These are phyloP conservation scores for Leptinotarsa undecemlineata DNA, from an alignment of 1,140 invertebrate genomes.

Conservation along the genomic window DNA sequence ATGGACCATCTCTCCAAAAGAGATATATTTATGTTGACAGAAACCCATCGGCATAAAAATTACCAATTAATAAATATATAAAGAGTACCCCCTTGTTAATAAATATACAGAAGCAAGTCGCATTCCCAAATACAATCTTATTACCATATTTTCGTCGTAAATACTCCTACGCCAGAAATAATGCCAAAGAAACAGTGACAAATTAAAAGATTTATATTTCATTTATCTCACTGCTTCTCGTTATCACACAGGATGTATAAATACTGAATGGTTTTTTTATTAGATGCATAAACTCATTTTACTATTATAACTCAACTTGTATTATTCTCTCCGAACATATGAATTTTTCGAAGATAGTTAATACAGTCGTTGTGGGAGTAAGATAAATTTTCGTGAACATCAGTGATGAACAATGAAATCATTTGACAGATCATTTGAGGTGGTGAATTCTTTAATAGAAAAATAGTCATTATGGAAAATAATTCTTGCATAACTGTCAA, in stretches of 20 bases:
- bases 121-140: conserved; percentile 31
- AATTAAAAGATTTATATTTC: conserved; percentile 39
- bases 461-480: too few species aligned
- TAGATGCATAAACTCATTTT: neutral
- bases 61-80: conserved; percentile 46
- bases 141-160: conserved; percentile 36
- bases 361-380: too few species aligned
- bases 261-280: conserved; percentile 16
- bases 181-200: conserved; percentile 34
- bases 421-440: too few species aligned
- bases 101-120: conserved; percentile 36
- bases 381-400: too few species aligned
- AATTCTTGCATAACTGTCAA: too few species aligned
- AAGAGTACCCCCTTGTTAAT: conserved; percentile 22
- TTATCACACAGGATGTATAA: conserved; percentile 32
- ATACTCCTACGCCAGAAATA: conserved; percentile 33
- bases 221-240: conserved; percentile 25
- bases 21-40: conserved; percentile 44
- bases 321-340: too few species aligned
- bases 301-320: too few species aligned
- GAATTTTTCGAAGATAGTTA: too few species aligned
- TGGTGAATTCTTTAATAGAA: too few species aligned
- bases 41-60: conserved; percentile 44
- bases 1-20: conserved; percentile 12
- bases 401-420: neutral